Conservation (phyloP, 2,888 invertebrate genomes). For the Mimachlamys varia region DNA sequence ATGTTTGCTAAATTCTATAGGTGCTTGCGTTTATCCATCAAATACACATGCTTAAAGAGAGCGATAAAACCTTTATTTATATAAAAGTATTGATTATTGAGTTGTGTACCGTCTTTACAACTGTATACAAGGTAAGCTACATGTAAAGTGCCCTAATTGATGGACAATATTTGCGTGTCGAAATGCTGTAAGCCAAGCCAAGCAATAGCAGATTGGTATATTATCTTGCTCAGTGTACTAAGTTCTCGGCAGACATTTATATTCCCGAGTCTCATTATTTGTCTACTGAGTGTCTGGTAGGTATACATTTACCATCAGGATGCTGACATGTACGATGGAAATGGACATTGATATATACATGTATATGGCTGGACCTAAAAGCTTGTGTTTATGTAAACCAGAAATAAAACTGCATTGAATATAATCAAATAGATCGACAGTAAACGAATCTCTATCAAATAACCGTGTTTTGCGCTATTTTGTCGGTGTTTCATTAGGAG, state of each 20-base stretch:
- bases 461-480: neutral
- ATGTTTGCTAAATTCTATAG: no score
- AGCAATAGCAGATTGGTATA: neutral
- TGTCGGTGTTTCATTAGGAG: neutral
- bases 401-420: neutral
- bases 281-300: neutral
- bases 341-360: neutral
- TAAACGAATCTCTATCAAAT: neutral
- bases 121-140: no score
- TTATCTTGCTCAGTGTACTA: neutral
- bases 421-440: neutral
- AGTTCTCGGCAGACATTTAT: neutral
- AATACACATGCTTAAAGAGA: no score
- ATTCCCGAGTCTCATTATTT: neutral
- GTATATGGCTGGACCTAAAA: neutral
- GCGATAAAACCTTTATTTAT: no score
- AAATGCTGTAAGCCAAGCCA: neutral
- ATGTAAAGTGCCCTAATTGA: no score
- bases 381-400: neutral
- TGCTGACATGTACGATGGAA: neutral
- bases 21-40: no score
- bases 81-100: no score
- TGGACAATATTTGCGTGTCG: neutral
- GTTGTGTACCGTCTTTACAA: no score
- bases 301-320: neutral